Base-by-base conservation (phyloP, 1,140 invertebrate genomes). In the Drosophila willistoni region DNA sequence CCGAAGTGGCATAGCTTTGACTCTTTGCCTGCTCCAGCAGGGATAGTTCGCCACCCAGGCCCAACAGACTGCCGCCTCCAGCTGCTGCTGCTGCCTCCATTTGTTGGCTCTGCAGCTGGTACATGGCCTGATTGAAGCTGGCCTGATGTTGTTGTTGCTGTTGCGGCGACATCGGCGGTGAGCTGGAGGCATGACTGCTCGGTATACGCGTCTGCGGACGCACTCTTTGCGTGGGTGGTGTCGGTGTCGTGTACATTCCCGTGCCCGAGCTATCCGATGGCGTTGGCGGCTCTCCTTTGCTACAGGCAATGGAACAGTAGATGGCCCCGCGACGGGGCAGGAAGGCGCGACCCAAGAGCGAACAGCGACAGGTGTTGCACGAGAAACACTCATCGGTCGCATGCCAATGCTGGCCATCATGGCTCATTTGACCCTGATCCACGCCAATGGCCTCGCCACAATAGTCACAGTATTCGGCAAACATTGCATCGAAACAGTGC, bases 391-490 rank as follows among this genome's bases (percentile, higher is more conserved):
- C 93, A 71, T 98, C 97, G 3, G 97, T 98, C 10, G 98, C 98
- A 93, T 99, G 99, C 98, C 98, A 99, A 93, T 99, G 98, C 91
- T 98, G 97, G 41, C 97, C 97, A 84, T 99, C 98, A 92, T 99
- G 98, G 19, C 96, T 98, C 97, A 99, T 99, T 94, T 99, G 98
- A 63, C 97, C 97, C 92, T 99, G 97, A 93, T 99, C 98, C 22
- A 99, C 98, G 19, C 97, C 97, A 71, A 99, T 99, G 33, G 97
- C 96, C 83, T 98, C 97, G 12, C 97, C 97, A 91, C 99, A 99
- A 55, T 97, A 97, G 93, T 98, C 98, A 93, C 98, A 99, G 92
- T 97, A 98, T 93, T 99, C 98, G 7, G 98, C 97, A 92, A 98
- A 99, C 93, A 98, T 97, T 42, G 95, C 95, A 92, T 99, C 98